Conservation (phyloP, 2,888 invertebrate species). For the Nemotelus pantherinus region DNA sequence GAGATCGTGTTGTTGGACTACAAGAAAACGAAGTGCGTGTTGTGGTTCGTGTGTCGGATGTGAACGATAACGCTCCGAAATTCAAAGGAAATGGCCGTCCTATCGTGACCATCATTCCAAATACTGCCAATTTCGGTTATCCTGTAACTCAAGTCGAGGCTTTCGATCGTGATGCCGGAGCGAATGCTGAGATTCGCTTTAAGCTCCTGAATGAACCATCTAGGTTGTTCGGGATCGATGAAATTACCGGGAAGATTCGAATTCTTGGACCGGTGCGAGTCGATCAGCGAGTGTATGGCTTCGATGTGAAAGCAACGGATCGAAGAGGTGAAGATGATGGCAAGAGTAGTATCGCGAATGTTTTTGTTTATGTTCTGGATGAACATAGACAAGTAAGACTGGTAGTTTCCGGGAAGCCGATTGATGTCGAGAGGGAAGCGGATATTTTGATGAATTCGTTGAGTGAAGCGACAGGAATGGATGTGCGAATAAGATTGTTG, state of each 20-base stretch:
- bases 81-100: slow-evolving; percentile 81
- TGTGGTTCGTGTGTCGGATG: slow-evolving; percentile 79
- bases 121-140: slow-evolving; percentile 83
- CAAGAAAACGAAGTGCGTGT: slow-evolving; percentile 83
- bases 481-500: slow-evolving; percentile 79
- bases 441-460: slow-evolving; percentile 75
- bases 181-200: slow-evolving; percentile 83
- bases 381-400: slow-evolving; percentile 83
- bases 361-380: slow-evolving; percentile 86
- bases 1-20: slow-evolving; percentile 76
- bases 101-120: slow-evolving; percentile 83
- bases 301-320: slow-evolving; percentile 89
- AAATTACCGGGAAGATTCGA: slow-evolving; percentile 78
- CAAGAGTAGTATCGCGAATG: slow-evolving; percentile 83
- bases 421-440: slow-evolving; percentile 77
- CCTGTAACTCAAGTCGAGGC: slow-evolving; percentile 82
- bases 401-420: slow-evolving; percentile 79
- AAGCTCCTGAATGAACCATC: slow-evolving; percentile 81
- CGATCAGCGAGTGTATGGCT: slow-evolving; percentile 82
- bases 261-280: slow-evolving; percentile 76
- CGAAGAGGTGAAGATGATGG: slow-evolving; percentile 83
- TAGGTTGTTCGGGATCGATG: slow-evolving; percentile 80
- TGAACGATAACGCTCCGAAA: slow-evolving; percentile 84
- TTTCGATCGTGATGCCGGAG: slow-evolving; percentile 76
- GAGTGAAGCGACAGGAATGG: slow-evolving; percentile 79